phyloP scores from a whole-genome alignment of 2,888 invertebrate genomes.

The Rhagonycha fulva region DNA sequence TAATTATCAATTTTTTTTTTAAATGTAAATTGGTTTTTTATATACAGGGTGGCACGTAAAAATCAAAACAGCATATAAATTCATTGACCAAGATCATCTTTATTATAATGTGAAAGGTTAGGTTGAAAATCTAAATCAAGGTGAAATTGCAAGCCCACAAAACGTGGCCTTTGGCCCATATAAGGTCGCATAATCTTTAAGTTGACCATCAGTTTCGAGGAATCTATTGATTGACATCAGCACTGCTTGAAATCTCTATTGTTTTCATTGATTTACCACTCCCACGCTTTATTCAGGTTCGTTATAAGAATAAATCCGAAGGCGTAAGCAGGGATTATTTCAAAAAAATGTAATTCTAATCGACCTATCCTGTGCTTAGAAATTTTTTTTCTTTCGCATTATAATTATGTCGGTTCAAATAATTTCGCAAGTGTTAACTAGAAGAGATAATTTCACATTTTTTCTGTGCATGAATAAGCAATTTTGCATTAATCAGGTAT shows the following conservation, averaged over 20 bases:
- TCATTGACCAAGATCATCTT: too few species aligned
- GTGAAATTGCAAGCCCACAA: background rate
- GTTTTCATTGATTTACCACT: background rate
- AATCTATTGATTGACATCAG: background rate
- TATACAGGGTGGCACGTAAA: too few species aligned
- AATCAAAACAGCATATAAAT: too few species aligned
- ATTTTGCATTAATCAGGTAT: background rate
- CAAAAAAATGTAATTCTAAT: background rate
- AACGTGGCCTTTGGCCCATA: background rate
- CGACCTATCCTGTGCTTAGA: background rate
- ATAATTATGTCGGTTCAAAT: background rate
- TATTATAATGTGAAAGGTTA: too few species aligned
- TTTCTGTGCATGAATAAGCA: background rate
- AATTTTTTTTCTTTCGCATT: background rate
- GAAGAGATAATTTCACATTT: background rate
- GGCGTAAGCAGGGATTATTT: background rate
- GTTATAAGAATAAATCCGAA: background rate
- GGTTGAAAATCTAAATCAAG: background rate
- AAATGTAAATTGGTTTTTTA: too few species aligned
- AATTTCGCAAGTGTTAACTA: background rate
- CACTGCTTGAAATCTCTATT: background rate
- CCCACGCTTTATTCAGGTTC: background rate
- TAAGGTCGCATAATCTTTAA: background rate
- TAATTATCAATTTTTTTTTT: too few species aligned
- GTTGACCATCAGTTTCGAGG: background rate